A percentile compares a stretch with the other conserved stretches of the same genome.
Conservation (phyloP, 2,797 vertebrate species). For the Lates japonicus region DNA sequence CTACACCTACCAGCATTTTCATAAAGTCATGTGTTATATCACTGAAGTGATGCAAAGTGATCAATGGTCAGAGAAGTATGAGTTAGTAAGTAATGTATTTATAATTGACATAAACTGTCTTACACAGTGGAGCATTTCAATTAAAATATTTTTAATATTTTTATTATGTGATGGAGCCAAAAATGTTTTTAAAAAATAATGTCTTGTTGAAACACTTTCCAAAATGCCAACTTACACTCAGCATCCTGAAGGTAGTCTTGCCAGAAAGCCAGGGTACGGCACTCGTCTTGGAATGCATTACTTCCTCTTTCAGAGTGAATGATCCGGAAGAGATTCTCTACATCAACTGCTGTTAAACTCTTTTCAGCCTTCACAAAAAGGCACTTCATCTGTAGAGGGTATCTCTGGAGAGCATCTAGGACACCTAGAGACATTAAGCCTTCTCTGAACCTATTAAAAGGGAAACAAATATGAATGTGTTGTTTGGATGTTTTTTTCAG, state of each 20-base stretch:
- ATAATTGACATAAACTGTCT: no score
- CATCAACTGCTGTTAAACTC: neutral
- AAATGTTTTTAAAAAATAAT: no score
- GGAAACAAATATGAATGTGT: neutral
- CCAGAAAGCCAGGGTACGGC: conserved; percentile 11
- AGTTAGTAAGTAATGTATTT: no score
- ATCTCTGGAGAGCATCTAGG: conserved; percentile 21
- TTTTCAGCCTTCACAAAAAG: conserved; percentile 12
- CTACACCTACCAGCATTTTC: neutral
- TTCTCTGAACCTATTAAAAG: conserved; percentile 15
- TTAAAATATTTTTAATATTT: no score
- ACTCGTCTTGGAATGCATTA: conserved; percentile 16
- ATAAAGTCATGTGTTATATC: neutral
- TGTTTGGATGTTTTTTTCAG: neutral
- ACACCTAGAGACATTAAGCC: conserved; percentile 12
- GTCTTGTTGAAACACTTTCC: neutral
- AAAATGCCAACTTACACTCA: conserved; percentile 10
- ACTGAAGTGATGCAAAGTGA: neutral
- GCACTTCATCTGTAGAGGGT: conserved; percentile 6
- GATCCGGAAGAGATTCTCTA: conserved; percentile 24
- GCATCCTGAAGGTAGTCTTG: conserved; percentile 24
- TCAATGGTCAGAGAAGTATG: no score
- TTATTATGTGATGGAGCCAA: no score
- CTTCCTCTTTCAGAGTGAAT: conserved; percentile 21
- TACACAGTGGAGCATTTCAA: no score